A percentile compares a stretch with the other conserved stretches of the same genome.
phyloP scores from a whole-genome alignment of 2,113 vertebrate genomes.

The Microcebus tavaratra region DNA sequence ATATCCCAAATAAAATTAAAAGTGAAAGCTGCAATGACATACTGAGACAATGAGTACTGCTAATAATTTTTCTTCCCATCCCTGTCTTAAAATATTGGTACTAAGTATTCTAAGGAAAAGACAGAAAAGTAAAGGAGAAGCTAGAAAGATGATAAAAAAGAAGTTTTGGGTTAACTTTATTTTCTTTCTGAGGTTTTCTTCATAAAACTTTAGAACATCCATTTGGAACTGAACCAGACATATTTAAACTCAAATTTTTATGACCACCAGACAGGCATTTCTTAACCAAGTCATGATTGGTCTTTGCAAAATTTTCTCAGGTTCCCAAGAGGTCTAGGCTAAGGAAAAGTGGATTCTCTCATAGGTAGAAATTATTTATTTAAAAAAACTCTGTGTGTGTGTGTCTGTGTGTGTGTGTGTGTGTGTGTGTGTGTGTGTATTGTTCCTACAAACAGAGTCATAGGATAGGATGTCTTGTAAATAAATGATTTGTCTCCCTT shows the following conservation, averaged over 20 bases:
- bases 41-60: background rate
- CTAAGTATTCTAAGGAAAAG: background rate
- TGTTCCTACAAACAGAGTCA: background rate
- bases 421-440: background rate
- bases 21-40: background rate
- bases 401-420: background rate
- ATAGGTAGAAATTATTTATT: background rate
- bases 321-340: background rate
- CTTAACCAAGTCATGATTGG: background rate
- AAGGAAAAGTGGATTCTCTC: background rate
- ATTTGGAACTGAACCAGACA: background rate
- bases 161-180: background rate
- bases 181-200: background rate
- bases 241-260: background rate
- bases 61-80: background rate
- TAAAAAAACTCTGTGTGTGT: background rate
- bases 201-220: background rate
- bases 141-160: background rate
- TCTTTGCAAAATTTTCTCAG: background rate
- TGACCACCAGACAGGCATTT: background rate
- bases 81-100: background rate
- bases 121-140: background rate
- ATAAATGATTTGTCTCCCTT: background rate
- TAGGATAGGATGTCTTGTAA: background rate
- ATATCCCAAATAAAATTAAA: background rate